phyloP scores from a whole-genome alignment of 2,888 invertebrate species.

The Heteromurus nitidus region DNA sequence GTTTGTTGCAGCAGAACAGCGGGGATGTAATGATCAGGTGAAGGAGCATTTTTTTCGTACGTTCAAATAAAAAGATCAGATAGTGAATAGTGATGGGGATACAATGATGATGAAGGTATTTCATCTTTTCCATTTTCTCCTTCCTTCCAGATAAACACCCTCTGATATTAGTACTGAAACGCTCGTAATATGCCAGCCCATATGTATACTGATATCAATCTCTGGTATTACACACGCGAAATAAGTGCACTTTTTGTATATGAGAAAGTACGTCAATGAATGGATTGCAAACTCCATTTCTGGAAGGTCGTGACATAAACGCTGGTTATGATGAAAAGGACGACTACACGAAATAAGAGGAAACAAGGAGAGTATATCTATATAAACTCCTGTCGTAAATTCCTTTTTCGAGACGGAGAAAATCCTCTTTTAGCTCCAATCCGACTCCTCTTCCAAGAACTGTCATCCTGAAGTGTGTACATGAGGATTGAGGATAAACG shows the following conservation, averaged over 20 bases:
- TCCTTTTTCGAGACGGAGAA: too few species aligned
- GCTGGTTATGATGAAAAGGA: constrained; percentile 5
- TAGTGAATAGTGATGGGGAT: background rate
- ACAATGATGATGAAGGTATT: constrained; percentile 31
- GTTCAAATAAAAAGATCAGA: background rate
- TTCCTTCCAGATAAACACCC: background rate
- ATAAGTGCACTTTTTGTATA: too few species aligned
- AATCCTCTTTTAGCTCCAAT: constrained; percentile 27
- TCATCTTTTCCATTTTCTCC: constrained; percentile 9
- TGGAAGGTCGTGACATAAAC: constrained; percentile 18
- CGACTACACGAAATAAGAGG: too few species aligned
- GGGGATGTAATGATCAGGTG: background rate
- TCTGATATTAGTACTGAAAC: too few species aligned
- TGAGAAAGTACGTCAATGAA: too few species aligned
- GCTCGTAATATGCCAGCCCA: too few species aligned
- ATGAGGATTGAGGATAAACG: background rate
- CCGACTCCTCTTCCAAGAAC: background rate
- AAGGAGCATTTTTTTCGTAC: background rate
- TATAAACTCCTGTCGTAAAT: too few species aligned
- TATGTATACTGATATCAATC: too few species aligned
- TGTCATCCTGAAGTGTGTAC: too few species aligned
- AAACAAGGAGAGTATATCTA: too few species aligned
- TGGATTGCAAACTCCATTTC: background rate
- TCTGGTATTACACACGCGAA: too few species aligned
- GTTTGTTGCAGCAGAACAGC: background rate